phyloP scores from a whole-genome alignment of 2,113 vertebrate genomes.

The Lanius ludovicianus region DNA sequence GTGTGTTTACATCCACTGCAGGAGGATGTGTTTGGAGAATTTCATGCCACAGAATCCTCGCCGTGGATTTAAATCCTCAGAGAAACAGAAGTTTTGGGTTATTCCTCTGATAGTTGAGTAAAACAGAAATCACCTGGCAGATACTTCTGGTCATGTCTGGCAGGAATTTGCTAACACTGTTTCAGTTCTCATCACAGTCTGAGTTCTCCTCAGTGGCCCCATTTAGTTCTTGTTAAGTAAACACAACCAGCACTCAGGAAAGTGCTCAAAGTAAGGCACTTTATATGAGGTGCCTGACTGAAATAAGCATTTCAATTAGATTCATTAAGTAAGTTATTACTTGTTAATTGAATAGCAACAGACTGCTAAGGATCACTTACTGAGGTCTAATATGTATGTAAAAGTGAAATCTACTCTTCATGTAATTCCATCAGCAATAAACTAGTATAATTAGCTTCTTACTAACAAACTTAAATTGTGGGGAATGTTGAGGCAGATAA shows the following conservation, averaged over 20 bases:
- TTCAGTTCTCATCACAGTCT: neutral
- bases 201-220: neutral
- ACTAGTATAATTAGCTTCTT: slow-evolving; percentile 82
- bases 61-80: neutral
- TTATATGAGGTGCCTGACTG: slow-evolving; percentile 56
- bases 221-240: slow-evolving; percentile 61
- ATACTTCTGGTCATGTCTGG: neutral
- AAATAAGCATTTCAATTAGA: slow-evolving; percentile 82
- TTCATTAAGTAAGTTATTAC: slow-evolving; percentile 84
- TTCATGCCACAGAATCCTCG: neutral
- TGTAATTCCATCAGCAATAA: slow-evolving; percentile 83
- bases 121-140: slow-evolving; percentile 7
- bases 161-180: neutral
- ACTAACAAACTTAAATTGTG: slow-evolving; percentile 80
- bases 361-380: slow-evolving; percentile 80
- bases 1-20: neutral
- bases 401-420: slow-evolving; percentile 74
- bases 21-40: neutral
- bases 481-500: slow-evolving; percentile 79
- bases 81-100: neutral
- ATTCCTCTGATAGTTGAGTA: neutral
- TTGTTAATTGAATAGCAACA: slow-evolving; percentile 83
- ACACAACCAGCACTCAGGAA: slow-evolving; percentile 39
- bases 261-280: slow-evolving; percentile 48
- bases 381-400: slow-evolving; percentile 78